Evolutionary conservation across 2,888 invertebrate species (phyloP).

Genomic region (Cataglyphis albicans): DNA sequence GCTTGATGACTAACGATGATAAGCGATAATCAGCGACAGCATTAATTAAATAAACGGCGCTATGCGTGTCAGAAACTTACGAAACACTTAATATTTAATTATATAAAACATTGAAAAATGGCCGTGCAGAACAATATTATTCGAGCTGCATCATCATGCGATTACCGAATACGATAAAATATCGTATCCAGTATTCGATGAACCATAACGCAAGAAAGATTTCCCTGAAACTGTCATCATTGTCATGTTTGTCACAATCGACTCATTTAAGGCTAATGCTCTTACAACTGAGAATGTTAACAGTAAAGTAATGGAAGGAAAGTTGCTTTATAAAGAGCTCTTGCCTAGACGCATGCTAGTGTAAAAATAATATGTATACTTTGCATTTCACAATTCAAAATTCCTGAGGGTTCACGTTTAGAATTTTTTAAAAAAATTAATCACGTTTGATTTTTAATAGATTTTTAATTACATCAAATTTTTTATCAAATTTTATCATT

Average conservation of each 20-base stretch:
- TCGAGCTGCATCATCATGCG: not conserved
- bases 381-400: not conserved
- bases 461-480: not conserved
- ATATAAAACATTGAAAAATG: not conserved
- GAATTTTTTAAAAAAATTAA: not conserved
- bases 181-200: not conserved
- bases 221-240: not conserved
- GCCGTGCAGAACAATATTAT: not conserved
- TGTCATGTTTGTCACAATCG: conserved; percentile 27
- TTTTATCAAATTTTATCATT: not conserved
- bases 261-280: not conserved
- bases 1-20: conserved; percentile 38
- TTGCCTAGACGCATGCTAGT: not conserved
- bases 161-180: conserved; percentile 15
- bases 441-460: not conserved
- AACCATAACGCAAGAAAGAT: conserved; percentile 19
- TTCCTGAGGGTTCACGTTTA: not conserved
- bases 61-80: not conserved
- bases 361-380: not conserved
- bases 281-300: conserved; percentile 12
- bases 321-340: conserved; percentile 10
- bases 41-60: conserved; percentile 47
- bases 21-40: conserved; percentile 38
- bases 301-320: conserved; percentile 15
- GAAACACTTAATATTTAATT: conserved; percentile 28